These are phyloP conservation scores for Burhinus bistriatus DNA, from an alignment of 2,113 vertebrate species.

Conservation along the genomic window DNA sequence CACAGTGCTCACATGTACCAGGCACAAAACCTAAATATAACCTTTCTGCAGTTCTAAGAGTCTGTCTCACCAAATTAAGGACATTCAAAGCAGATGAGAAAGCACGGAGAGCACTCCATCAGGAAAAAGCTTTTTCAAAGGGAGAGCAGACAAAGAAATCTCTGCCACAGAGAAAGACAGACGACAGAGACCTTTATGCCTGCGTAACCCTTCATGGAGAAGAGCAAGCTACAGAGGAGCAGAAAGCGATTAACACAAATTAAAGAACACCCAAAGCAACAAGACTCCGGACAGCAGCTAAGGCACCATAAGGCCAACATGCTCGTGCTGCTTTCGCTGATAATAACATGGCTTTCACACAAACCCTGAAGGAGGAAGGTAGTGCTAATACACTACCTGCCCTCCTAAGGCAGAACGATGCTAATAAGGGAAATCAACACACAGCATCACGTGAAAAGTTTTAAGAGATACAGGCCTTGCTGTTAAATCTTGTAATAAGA, in stretches of 20 bases:
- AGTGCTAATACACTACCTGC: not conserved
- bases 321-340: not conserved
- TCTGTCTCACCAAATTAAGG: conserved; percentile 51
- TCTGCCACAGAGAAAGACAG: not conserved
- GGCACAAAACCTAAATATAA: conserved; percentile 51
- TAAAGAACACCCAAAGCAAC: not conserved
- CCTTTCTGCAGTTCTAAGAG: not conserved
- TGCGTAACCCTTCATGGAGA: not conserved
- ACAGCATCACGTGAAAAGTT: not conserved
- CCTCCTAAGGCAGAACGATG: not conserved
- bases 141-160: conserved; percentile 6
- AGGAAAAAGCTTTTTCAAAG: conserved; percentile 46
- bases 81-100: conserved; percentile 54
- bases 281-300: not conserved
- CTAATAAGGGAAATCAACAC: not conserved
- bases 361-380: not conserved
- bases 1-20: not conserved
- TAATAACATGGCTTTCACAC: not conserved
- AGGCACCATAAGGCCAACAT: not conserved
- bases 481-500: not conserved
- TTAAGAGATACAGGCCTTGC: not conserved
- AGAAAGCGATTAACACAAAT: not conserved
- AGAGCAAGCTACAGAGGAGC: not conserved
- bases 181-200: not conserved
- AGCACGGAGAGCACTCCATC: not conserved